Conservation (phyloP, 2,113 vertebrate species). For the Tamias sibiricus region DNA sequence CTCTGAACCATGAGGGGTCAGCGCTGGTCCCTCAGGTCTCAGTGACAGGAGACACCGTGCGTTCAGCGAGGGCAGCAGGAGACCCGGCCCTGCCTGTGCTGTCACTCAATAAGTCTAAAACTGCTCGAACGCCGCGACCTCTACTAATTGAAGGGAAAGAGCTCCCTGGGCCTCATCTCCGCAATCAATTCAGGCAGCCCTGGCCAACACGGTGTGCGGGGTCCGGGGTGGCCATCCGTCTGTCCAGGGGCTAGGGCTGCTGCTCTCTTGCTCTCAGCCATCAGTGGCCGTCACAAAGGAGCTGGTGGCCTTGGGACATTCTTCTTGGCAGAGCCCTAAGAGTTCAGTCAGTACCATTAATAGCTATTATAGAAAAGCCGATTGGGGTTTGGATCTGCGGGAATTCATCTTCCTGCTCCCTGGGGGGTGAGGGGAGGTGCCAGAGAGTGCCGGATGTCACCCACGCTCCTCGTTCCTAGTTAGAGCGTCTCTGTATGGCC, state of each 20-base stretch:
- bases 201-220: neutral
- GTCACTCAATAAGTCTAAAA: neutral
- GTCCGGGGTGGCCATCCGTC: neutral
- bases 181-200: neutral
- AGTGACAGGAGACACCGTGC: neutral
- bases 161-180: neutral
- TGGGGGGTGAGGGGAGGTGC: neutral
- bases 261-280: fast-evolving
- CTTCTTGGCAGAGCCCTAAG: constrained; percentile 24
- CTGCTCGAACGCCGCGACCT: neutral
- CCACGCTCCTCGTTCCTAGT: neutral
- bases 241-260: neutral
- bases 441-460: neutral
- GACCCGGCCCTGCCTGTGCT: neutral
- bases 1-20: neutral
- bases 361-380: neutral
- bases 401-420: neutral
- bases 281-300: neutral
- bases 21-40: neutral
- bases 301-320: neutral
- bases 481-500: neutral
- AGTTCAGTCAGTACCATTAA: constrained; percentile 18
- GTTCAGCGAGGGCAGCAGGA: neutral
- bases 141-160: neutral
- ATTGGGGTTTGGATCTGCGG: neutral